Evolutionary conservation across 2,113 vertebrate genomes (phyloP).

Genomic region (Cervus canadensis): DNA sequence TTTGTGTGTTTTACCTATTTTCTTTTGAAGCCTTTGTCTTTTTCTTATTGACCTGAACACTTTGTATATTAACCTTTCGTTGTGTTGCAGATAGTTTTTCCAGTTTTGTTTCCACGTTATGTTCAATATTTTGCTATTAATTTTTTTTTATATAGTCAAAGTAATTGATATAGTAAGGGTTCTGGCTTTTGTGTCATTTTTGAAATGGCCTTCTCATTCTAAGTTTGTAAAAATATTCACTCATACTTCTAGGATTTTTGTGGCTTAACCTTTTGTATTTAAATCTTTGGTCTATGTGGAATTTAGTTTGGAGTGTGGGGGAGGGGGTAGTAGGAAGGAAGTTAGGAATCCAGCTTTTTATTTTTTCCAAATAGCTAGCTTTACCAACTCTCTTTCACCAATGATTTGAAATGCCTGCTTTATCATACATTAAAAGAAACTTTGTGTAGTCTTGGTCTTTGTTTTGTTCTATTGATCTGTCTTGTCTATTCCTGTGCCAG

Average conservation of each 20-base stretch:
- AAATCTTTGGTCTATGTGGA: not conserved
- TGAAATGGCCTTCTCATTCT: not conserved
- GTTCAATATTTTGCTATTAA: slow-evolving; percentile 1
- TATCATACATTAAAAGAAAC: not conserved
- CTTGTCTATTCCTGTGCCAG: not conserved
- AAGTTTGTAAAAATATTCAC: not conserved
- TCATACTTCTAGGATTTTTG: slow-evolving; percentile 16
- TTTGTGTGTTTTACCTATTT: not conserved
- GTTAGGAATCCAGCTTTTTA: not conserved
- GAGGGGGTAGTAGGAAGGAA: not conserved
- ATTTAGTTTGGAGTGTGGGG: not conserved
- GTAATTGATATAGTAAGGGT: not conserved
- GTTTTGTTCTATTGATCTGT: not conserved
- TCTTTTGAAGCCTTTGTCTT: not conserved
- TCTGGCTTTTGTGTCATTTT: slow-evolving; percentile 28
- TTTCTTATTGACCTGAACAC: slow-evolving; percentile 28
- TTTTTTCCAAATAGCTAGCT: not conserved
- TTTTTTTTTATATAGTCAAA: not conserved
- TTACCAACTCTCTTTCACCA: not conserved
- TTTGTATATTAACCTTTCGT: not conserved
- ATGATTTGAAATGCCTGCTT: not conserved
- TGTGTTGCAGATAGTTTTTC: not conserved
- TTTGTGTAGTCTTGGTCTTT: not conserved
- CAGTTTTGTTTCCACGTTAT: not conserved
- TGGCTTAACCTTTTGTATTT: not conserved